These are phyloP conservation scores for Ceryle rudis DNA, from an alignment of 2,797 vertebrate species.

Conservation along the genomic window DNA sequence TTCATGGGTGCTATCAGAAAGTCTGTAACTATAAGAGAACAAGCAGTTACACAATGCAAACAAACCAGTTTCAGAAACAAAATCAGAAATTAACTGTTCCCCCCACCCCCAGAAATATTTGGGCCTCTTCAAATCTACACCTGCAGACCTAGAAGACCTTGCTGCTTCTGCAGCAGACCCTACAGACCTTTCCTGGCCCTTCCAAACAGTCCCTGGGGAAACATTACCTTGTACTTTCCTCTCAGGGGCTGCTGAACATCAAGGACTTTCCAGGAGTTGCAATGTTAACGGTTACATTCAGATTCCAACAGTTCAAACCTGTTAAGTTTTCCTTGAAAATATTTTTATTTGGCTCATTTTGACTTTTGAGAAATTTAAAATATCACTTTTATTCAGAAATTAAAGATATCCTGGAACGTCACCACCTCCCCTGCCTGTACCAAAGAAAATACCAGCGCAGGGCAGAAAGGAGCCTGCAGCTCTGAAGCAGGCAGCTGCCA, in stretches of 20 bases:
- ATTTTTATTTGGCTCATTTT: neutral
- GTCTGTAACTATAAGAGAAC: slow-evolving; percentile 53
- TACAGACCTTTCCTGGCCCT: neutral
- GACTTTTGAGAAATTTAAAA: neutral
- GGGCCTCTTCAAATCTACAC: neutral
- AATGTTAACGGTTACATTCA: neutral
- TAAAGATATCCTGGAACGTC: neutral
- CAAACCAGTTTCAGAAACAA: neutral
- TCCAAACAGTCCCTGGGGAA: neutral
- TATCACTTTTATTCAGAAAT: neutral
- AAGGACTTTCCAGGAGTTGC: neutral
- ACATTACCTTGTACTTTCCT: neutral
- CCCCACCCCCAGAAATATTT: neutral
- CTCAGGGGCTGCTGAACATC: neutral
- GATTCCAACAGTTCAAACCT: neutral
- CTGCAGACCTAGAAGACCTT: neutral
- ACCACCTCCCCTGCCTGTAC: neutral
- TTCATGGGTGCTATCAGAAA: slow-evolving; percentile 14
- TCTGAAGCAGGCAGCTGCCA: neutral
- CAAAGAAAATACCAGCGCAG: neutral
- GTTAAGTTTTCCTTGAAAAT: neutral
- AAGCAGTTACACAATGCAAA: slow-evolving; percentile 43
- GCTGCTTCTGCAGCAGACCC: neutral
- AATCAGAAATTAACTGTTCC: neutral
- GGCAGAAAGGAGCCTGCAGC: neutral